Evolutionary conservation across 1,140 invertebrate genomes (phyloP), one percentile per base, ranked within the genome.

Genomic region (Himalopsyche phryganea): DNA sequence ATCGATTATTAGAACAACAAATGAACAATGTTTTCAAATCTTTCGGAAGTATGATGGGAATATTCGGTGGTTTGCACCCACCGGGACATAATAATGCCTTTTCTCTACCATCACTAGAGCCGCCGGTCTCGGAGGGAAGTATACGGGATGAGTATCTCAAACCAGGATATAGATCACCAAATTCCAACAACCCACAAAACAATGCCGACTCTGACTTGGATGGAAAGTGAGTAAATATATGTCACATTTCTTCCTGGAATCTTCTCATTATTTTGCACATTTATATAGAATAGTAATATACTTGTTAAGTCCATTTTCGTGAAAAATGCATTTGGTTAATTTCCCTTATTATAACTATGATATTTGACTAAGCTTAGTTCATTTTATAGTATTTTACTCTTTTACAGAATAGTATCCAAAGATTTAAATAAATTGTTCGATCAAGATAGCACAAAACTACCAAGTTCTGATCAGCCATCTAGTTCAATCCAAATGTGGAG

Each of bases 91-190:
- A 9, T 9, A 28, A 28, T 28, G 23, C 23, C 4, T 28, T 28
- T 9, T 28, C 23, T 28, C 9, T 28, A 9, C 23, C 23, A 9
- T 9, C 3, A 28, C 9, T 28, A 28, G 23, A 28, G 4, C 3
- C 23, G 23, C 20, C 46, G 6, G 23, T 36, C 9, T 19, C 15
- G 17, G 46, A 62, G 38, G 51, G 18, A 36, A 57, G 63, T 62
- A 68, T 80, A 38, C 64, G 78, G 15, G 73, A 81, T 56, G 61
- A 72, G 45, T 68, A 77, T 63, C 61, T 82, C 9, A 80, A 80
- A 63, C 65, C 66, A 0, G 69, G 70, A 48, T 70, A 69, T 64
- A 65, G 72, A 50, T 18, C 61, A 6, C 48, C 58, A 28, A 50
- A 58, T 45, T 17, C 65, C 44, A 46, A 9, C 33, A 7, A 33